phyloP scores from a whole-genome alignment of 2,797 vertebrate species.

The Acanthis flammea region DNA sequence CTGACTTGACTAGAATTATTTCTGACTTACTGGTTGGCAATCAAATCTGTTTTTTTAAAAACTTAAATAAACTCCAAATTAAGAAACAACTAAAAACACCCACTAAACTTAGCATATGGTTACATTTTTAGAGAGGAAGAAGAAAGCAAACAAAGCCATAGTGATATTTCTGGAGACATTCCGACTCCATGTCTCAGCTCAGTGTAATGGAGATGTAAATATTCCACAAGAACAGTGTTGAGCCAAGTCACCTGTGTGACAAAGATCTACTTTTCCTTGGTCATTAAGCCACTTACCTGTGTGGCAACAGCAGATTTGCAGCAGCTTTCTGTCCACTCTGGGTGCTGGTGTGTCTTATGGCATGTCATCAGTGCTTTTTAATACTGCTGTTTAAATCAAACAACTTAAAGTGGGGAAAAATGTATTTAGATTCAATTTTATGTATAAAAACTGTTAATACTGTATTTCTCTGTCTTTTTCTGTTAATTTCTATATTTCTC shows the following conservation, averaged over 20 bases:
- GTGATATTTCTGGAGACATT: constrained; percentile 14
- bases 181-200: neutral
- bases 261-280: neutral
- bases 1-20: constrained; percentile 24
- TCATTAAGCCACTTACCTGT: neutral
- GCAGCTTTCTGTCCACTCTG: neutral
- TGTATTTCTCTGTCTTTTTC: neutral
- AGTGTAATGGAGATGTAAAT: neutral
- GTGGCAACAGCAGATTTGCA: neutral
- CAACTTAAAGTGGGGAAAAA: neutral
- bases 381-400: neutral
- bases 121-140: neutral
- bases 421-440: neutral
- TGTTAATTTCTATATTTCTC: neutral
- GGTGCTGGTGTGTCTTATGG: fast-evolving
- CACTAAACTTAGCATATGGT: constrained; percentile 40
- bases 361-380: neutral
- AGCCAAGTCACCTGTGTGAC: neutral
- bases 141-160: constrained; percentile 27
- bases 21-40: neutral
- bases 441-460: neutral
- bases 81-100: constrained; percentile 29
- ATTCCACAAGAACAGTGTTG: neutral
- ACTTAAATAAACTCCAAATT: neutral
- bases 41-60: neutral